Evolutionary conservation across 2,113 vertebrate species (phyloP), one percentile per base, ranked within the genome.

Genomic region (Paralichthys olivaceus): DNA sequence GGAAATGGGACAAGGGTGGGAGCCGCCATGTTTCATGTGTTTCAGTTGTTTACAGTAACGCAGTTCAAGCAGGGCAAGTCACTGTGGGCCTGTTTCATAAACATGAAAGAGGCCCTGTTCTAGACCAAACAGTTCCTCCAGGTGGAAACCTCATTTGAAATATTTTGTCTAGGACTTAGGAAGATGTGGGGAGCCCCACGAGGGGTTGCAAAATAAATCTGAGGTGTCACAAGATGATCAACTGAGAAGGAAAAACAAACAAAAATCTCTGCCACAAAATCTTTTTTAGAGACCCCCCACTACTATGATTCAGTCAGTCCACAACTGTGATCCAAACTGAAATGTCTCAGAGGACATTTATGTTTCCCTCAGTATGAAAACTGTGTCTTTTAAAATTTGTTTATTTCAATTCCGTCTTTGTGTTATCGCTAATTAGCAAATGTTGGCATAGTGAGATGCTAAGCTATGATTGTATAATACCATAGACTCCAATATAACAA

Each of bases 21-120:
- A 72, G 62, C n/a, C 22, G 62, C 71, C 77, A 47, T 28, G 73
- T 75, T 71, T 84, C 80, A 61, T 76, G 78, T 70, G 86, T 80
- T 76, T 87, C 68, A 90, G 72, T 72, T 83, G 81, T 85, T 83
- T 82, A 85, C 81, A 87, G 72, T 80, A 87, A 69, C 59, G 51
- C 74, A 74, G 37, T 63, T 87, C 78, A 69, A 66, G 72, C 81
- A 51, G 62, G 59, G 62, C 74, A 74, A 47, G 32, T 61, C 60
- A 26, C 75, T 29, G 58, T 51, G 72, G 73, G 60, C 32, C 58
- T 9, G 2, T 76, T 77, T 60, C 5, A 60, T 63, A 74, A 73
- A 69, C 72, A 83, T 37, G 26, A 70, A 45, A 61, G 64, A 65
- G 40, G 70, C 17, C 47, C 40, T 8, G 34, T 8, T 72, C 9